A percentile compares a stretch with the other conserved stretches of the same genome.
Conservation (phyloP, 2,797 vertebrate species). For the Simalia tracyae region DNA sequence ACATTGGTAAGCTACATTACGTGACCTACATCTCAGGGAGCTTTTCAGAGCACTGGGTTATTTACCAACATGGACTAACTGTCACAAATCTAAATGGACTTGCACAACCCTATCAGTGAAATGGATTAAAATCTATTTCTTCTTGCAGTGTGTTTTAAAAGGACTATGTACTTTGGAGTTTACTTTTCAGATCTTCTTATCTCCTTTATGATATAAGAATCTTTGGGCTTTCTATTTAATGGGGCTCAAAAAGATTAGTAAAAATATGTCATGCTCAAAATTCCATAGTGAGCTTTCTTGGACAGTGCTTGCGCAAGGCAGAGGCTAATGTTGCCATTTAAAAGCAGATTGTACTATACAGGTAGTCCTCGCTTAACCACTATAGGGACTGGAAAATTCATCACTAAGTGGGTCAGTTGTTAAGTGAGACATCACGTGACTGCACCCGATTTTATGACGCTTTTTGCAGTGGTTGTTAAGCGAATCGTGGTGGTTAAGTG, state of each 20-base stretch:
- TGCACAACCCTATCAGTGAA: not conserved
- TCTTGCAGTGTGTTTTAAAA: not conserved
- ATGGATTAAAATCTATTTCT: not conserved
- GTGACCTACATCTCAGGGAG: not conserved
- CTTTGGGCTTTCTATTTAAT: not conserved
- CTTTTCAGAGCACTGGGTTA: not conserved
- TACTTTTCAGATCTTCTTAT: not conserved
- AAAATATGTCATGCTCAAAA: not conserved
- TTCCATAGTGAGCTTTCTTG: not conserved
- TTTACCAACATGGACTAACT: not conserved
- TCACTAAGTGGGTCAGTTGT: too few species aligned
- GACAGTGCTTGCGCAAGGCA: not conserved
- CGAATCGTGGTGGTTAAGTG: too few species aligned
- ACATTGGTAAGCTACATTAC: constrained; percentile 68
- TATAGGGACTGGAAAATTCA: too few species aligned
- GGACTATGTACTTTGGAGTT: not conserved
- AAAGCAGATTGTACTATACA: not conserved
- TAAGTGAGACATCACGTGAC: too few species aligned
- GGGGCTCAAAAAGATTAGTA: not conserved
- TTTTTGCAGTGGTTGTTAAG: too few species aligned
- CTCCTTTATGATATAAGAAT: not conserved
- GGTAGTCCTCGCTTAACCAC: too few species aligned
- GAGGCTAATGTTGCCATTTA: not conserved
- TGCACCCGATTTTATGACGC: too few species aligned
- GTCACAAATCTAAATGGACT: not conserved